Conservation (phyloP, 2,113 vertebrate species). For the Clarias magur region DNA sequence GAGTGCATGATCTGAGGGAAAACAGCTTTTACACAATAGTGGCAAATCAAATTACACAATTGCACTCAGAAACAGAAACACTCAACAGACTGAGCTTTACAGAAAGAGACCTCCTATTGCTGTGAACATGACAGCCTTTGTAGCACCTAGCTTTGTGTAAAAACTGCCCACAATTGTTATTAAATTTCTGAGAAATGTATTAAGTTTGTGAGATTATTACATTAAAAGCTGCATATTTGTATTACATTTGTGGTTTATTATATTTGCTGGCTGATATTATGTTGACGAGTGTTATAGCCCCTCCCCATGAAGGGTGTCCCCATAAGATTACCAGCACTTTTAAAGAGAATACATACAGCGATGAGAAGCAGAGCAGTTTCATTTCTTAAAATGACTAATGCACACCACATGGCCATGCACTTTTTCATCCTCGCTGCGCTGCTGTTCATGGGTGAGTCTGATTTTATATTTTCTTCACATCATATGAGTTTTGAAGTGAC, state of each 20-base stretch:
- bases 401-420: neutral
- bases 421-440: conserved; percentile 28
- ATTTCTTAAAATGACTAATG: conserved; percentile 19
- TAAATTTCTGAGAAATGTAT: too few species aligned
- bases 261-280: too few species aligned
- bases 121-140: neutral
- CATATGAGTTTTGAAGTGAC: neutral
- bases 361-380: neutral
- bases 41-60: neutral
- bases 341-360: neutral
- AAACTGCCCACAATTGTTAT: too few species aligned
- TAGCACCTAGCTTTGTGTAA: too few species aligned
- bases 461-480: neutral
- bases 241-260: too few species aligned
- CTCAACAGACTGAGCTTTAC: neutral
- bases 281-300: neutral
- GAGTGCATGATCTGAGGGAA: neutral
- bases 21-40: neutral
- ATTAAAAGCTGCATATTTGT: too few species aligned
- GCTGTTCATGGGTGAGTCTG: conserved; percentile 42
- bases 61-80: neutral
- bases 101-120: neutral
- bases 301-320: conserved; percentile 15
- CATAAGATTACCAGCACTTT: neutral
- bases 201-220: too few species aligned